Percentiles rank a stretch among this genome's conserved stretches.
Conservation (phyloP, 2,113 vertebrate species). For the Orientallactaga bullata region DNA sequence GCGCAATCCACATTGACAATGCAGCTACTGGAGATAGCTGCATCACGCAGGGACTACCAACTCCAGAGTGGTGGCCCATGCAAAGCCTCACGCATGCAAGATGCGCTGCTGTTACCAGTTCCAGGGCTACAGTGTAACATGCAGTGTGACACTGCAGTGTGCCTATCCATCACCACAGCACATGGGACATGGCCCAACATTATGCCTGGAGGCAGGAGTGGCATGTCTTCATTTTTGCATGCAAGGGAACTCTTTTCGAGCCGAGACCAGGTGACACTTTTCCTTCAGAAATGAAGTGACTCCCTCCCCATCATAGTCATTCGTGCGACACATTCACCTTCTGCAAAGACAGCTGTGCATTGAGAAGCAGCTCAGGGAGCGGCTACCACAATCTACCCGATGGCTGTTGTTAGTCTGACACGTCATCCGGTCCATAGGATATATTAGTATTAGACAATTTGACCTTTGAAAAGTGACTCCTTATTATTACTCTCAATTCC, state of each 20-base stretch:
- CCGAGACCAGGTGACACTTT: neutral
- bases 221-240: neutral
- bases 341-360: neutral
- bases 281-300: neutral
- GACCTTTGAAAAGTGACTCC: neutral
- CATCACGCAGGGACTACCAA: fast-evolving
- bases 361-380: neutral
- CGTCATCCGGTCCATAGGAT: fast-evolving
- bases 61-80: neutral
- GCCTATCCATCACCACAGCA: neutral
- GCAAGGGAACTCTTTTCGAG: neutral
- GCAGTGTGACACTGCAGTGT: too few species aligned
- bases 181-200: fast-evolving
- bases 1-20: neutral
- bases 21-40: neutral
- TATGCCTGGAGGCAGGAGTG: too few species aligned
- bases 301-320: neutral
- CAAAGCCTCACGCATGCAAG: fast-evolving
- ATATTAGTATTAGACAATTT: neutral
- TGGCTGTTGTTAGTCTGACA: neutral
- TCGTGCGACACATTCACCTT: neutral
- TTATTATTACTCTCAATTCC: conserved; percentile 40
- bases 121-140: neutral
- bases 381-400: neutral
- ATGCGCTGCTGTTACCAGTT: neutral